Base-by-base conservation (phyloP, 2,888 invertebrate genomes). In the Autographa pulchrina region DNA sequence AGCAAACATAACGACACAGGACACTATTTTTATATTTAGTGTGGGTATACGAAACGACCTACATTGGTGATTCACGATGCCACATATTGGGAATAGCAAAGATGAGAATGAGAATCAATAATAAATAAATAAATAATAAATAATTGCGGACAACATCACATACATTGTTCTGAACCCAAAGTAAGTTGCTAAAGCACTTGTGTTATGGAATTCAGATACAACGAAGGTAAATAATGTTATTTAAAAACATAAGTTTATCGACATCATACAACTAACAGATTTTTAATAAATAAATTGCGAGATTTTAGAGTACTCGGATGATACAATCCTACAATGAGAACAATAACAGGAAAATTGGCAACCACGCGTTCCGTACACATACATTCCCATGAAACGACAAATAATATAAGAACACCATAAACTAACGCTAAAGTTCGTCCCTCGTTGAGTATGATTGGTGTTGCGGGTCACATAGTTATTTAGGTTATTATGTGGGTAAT, bases 371-470 rank as follows among this genome's bases (percentile, higher is more conserved):
- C 31, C 1, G 20, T 41, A 48, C 60, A 80, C 65, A 76, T 65
- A 77, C 76, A 71, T 76, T 65, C 43, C 60, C 68, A 80, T 64
- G 54, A 65, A 43, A 60, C 62, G 71, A 41, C 56, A 77, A 74
- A 70, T 74, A 61, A 66, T 80, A 80, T 71, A 68, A 65, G 56
- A 71, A 71, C 58, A 60, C 60, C 60, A 73, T 79, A 75, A 69
- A 75, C 70, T 75, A 75, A 20, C 54, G 58, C 56, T 52, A 66
- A 38, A 77, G 54, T 77, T 81, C 62, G 68, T 60, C 31, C 31
- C 9, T 56, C 65, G 71, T 72, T 81, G 67, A 81, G 68, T 82
- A 76, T 79, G 70, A 80, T 69, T 79, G 72, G 76, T 73, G 69
- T 73, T 59, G 20, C 65, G 60, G 65, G 68, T 62, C 70, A 48